Evolutionary conservation across 1,140 invertebrate genomes (phyloP).

Genomic region (Lepidostoma basale): DNA sequence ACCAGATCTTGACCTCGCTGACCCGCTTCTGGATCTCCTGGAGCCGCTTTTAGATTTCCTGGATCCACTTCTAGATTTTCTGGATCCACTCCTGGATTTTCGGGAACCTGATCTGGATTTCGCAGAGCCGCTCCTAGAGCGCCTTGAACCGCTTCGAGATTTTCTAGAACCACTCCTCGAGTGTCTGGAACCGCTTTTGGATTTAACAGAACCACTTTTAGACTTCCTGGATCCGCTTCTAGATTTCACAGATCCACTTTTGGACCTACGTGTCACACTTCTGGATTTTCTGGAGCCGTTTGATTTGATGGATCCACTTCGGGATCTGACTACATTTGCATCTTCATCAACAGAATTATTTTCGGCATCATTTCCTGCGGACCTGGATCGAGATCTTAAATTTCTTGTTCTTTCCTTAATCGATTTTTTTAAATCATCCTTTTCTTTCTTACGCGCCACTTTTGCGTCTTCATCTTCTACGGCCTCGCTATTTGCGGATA

Average conservation of each 20-base stretch:
- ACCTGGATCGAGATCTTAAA: constrained; percentile 42
- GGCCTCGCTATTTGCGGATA: constrained; percentile 4
- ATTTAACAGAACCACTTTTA: constrained; percentile 40
- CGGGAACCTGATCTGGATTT: constrained; percentile 32
- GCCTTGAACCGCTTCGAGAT: constrained; percentile 25
- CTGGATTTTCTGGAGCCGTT: constrained; percentile 43
- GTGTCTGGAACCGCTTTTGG: constrained; percentile 20
- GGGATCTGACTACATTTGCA: constrained; percentile 1
- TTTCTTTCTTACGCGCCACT: not conserved
- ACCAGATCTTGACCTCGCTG: constrained; percentile 48
- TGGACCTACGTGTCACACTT: no score
- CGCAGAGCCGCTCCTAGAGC: constrained; percentile 2
- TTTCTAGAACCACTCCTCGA: constrained; percentile 18
- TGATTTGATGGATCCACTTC: not conserved
- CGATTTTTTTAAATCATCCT: constrained; percentile 10
- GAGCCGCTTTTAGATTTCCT: constrained; percentile 41
- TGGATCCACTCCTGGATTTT: constrained; percentile 37
- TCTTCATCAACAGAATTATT: not conserved
- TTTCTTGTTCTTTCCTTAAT: constrained; percentile 38
- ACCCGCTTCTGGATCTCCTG: constrained; percentile 38
- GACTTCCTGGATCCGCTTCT: no score
- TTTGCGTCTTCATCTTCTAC: not conserved
- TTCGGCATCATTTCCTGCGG: constrained; percentile 20
- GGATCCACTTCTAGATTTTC: constrained; percentile 32
- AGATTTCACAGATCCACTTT: no score